These are phyloP conservation scores for Malaclemys terrapin DNA, from an alignment of 2,113 vertebrate genomes.

Conservation along the genomic window DNA sequence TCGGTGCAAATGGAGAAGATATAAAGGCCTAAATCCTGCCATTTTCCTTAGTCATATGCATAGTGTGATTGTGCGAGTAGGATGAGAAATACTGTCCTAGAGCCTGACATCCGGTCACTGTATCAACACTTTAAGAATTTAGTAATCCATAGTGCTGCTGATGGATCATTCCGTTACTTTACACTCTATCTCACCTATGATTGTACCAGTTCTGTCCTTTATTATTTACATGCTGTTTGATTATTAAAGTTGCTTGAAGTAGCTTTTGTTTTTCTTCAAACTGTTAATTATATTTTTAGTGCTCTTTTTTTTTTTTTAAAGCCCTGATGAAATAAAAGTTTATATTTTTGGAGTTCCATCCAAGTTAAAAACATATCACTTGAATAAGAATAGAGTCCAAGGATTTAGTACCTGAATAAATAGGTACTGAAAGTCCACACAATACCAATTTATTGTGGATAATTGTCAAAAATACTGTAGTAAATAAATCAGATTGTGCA, in stretches of 20 bases:
- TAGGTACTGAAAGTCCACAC: not conserved
- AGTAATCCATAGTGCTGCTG: not conserved
- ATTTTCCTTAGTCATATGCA: not conserved
- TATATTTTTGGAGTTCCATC: not conserved
- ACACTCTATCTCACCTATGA: not conserved
- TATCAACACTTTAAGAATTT: not conserved
- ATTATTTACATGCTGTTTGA: not conserved
- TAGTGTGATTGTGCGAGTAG: not conserved
- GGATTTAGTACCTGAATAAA: not conserved
- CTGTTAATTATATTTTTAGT: fast-evolving
- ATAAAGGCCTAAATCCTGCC: not conserved
- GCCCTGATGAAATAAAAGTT: fast-evolving
- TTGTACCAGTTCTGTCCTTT: not conserved
- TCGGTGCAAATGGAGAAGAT: not conserved
- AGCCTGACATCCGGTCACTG: not conserved
- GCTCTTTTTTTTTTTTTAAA: not conserved
- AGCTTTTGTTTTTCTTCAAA: not conserved
- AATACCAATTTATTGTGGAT: not conserved
- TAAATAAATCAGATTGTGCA: not conserved
- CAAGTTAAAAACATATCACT: not conserved
- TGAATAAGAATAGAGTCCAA: too few relatives aligned
- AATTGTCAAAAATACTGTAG: not conserved
- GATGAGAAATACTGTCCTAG: not conserved
- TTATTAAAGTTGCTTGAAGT: not conserved
- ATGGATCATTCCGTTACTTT: too few relatives aligned